Evolutionary conservation across 2,888 invertebrate species (phyloP).

Genomic region (Megalurothrips usitatus): DNA sequence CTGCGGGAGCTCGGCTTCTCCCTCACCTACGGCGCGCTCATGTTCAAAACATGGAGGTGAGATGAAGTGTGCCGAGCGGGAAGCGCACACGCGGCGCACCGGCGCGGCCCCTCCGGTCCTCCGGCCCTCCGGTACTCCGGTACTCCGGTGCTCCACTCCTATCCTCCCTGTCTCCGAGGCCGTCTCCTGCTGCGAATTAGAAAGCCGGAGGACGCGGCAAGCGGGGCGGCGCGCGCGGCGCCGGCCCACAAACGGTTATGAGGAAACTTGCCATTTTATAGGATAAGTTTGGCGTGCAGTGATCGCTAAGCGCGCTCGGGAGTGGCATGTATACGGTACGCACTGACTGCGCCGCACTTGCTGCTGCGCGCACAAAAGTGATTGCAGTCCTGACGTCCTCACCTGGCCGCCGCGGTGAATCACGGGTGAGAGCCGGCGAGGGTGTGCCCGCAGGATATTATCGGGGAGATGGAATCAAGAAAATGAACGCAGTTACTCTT

Average conservation of each 20-base stretch:
- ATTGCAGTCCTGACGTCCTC: too few species aligned
- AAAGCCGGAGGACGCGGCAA: too few species aligned
- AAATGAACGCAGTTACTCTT: too few species aligned
- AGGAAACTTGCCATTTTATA: slow-evolving; percentile 14
- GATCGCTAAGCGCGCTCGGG: background rate
- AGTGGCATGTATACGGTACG: background rate
- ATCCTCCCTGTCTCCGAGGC: too few species aligned
- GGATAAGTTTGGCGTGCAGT: background rate
- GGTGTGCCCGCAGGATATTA: too few species aligned
- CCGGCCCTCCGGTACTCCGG: background rate
- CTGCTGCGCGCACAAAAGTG: background rate
- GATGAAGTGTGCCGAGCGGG: slow-evolving; percentile 40
- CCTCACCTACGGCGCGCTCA: slow-evolving; percentile 87
- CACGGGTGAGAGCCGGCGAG: too few species aligned
- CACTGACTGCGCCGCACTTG: background rate
- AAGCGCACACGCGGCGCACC: background rate
- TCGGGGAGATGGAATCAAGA: too few species aligned
- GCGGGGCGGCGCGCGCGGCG: background rate
- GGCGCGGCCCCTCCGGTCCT: background rate
- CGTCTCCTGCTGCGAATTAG: too few species aligned
- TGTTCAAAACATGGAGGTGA: slow-evolving; percentile 96
- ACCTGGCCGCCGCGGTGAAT: too few species aligned
- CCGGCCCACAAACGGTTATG: background rate
- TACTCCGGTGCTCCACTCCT: background rate
- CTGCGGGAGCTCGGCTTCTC: slow-evolving; percentile 91